phyloP scores from a whole-genome alignment of 2,888 invertebrate species.

The Chymomyza fuscimana region DNA sequence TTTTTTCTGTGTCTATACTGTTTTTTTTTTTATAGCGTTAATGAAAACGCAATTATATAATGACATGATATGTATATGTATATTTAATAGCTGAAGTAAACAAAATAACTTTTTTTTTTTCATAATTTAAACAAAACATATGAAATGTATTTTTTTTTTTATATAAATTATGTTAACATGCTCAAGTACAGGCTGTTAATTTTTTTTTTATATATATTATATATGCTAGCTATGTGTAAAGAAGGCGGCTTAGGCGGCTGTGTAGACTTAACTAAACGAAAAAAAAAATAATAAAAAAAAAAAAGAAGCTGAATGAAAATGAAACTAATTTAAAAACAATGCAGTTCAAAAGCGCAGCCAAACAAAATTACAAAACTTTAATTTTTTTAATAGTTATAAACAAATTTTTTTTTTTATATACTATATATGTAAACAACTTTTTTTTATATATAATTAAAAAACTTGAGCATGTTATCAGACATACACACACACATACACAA shows the following conservation, averaged over 20 bases:
- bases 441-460: conserved; percentile 53
- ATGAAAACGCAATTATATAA: conserved; percentile 21
- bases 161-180: conserved; percentile 39
- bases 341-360: conserved; percentile 18
- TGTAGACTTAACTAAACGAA: not conserved
- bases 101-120: conserved; percentile 59
- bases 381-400: not conserved
- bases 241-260: not conserved
- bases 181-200: conserved; percentile 52
- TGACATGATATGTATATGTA: conserved; percentile 30
- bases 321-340: not conserved
- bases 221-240: not conserved
- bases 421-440: conserved; percentile 38
- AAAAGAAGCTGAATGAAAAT: not conserved
- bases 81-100: conserved; percentile 60
- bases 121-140: conserved; percentile 58
- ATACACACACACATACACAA: conserved; percentile 28
- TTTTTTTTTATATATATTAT: conserved; percentile 3
- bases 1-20: conserved; percentile 1
- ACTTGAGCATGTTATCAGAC: conserved; percentile 61
- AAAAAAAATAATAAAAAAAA: not conserved
- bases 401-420: conserved; percentile 46
- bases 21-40: conserved; percentile 15
- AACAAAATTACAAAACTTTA: conserved; percentile 46
- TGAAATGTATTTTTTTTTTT: conserved; percentile 52